Evolutionary conservation across 2,797 vertebrate genomes (phyloP).

Genomic region (Tolypeutes matacus): DNA sequence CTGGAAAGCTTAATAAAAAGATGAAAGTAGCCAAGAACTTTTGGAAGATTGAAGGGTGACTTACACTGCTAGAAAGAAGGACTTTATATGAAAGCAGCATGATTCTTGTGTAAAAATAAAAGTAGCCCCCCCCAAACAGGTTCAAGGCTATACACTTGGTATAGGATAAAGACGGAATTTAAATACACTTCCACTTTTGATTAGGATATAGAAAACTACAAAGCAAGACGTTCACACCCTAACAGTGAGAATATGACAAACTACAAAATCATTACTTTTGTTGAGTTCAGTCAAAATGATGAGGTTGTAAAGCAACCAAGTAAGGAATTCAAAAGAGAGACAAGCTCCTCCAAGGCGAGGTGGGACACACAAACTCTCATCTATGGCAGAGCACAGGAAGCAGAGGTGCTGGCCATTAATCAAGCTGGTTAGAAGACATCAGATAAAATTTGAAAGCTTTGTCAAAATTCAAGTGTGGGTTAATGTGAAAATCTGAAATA

Average conservation of each 20-base stretch:
- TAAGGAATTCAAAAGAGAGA: background rate
- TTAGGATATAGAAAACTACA: background rate
- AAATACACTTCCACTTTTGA: background rate
- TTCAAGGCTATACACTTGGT: background rate
- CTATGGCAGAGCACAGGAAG: background rate
- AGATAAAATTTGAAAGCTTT: background rate
- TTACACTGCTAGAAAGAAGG: slow-evolving; percentile 12
- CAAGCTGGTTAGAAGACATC: background rate
- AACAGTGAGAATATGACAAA: slow-evolving; percentile 17
- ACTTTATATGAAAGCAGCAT: slow-evolving; percentile 50
- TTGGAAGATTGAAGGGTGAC: slow-evolving; percentile 42
- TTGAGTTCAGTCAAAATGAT: background rate
- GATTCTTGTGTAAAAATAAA: slow-evolving; percentile 24
- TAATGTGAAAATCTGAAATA: background rate
- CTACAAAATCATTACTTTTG: background rate
- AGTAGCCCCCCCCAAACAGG: background rate
- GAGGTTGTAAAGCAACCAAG: background rate
- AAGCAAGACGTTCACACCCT: background rate
- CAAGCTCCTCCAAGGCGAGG: background rate
- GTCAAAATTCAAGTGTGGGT: too few species aligned
- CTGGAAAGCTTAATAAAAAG: slow-evolving; percentile 64
- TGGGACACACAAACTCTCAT: background rate
- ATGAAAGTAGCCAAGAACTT: background rate
- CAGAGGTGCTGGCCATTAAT: background rate
- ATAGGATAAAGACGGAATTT: background rate